phyloP scores from a whole-genome alignment of 2,888 invertebrate species.

The Cephus sareptanus region DNA sequence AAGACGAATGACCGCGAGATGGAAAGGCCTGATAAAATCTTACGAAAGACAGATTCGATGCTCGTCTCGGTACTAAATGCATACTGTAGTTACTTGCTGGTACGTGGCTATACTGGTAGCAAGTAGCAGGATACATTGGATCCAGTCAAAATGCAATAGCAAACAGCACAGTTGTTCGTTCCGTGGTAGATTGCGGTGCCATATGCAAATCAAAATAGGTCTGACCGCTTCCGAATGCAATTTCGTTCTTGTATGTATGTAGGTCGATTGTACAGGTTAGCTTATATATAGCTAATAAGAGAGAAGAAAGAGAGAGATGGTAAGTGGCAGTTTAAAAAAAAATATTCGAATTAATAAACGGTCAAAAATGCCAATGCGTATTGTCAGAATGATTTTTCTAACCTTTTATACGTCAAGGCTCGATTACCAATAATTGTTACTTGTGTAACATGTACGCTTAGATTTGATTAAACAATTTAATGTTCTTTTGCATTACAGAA shows the following conservation, averaged over 20 bases:
- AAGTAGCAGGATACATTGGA: neutral
- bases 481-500: neutral
- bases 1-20: neutral
- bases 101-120: neutral
- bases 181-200: constrained; percentile 38
- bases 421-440: neutral
- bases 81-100: neutral
- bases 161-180: constrained; percentile 32
- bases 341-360: neutral
- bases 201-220: constrained; percentile 45
- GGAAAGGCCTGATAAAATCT: neutral
- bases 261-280: neutral
- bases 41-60: neutral
- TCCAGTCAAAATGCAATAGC: constrained; percentile 16
- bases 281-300: neutral
- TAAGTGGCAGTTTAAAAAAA: neutral
- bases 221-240: constrained; percentile 32
- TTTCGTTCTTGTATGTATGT: constrained; percentile 17
- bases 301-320: neutral
- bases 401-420: neutral
- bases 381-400: neutral
- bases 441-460: neutral
- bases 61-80: neutral
- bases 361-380: neutral
- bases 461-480: neutral